phyloP scores from a whole-genome alignment of 2,888 invertebrate genomes.

The Strigamia crassipes region DNA sequence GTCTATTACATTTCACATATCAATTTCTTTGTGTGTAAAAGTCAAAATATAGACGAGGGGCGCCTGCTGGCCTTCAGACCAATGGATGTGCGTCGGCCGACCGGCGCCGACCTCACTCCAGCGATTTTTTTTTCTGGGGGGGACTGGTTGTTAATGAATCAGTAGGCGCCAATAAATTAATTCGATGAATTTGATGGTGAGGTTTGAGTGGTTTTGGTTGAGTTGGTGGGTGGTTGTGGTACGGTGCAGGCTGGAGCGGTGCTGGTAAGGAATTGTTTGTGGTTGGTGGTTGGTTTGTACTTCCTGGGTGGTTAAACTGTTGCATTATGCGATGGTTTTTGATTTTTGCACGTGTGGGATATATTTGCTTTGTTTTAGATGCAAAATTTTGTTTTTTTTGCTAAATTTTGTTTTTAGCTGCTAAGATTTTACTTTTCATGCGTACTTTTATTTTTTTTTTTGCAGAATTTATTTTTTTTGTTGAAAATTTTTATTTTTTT shows the following conservation, averaged over 20 bases:
- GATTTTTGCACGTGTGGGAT: not conserved
- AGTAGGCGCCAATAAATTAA: not conserved
- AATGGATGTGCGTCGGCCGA: constrained; percentile 17
- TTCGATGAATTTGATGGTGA: not conserved
- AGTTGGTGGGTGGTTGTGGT: not conserved
- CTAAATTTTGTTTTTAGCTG: not conserved
- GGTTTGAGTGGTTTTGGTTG: not conserved
- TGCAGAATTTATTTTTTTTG: too few species aligned
- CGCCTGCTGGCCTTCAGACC: constrained; percentile 22
- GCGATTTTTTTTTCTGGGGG: not conserved
- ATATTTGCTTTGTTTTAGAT: not conserved
- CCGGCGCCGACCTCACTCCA: constrained; percentile 8
- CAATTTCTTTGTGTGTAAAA: constrained; percentile 23
- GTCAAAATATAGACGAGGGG: constrained; percentile 17
- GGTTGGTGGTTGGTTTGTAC: too few species aligned
- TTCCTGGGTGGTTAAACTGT: not conserved
- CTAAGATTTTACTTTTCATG: too few species aligned
- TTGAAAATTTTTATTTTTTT: too few species aligned
- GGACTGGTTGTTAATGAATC: not conserved
- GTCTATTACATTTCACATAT: not conserved
- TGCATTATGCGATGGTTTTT: not conserved
- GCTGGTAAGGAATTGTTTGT: not conserved
- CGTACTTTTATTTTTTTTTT: too few species aligned
- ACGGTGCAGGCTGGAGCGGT: not conserved
- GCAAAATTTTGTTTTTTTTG: too few species aligned